Conservation (phyloP, 2,113 vertebrate species). For the Hippopotamus amphibius region DNA sequence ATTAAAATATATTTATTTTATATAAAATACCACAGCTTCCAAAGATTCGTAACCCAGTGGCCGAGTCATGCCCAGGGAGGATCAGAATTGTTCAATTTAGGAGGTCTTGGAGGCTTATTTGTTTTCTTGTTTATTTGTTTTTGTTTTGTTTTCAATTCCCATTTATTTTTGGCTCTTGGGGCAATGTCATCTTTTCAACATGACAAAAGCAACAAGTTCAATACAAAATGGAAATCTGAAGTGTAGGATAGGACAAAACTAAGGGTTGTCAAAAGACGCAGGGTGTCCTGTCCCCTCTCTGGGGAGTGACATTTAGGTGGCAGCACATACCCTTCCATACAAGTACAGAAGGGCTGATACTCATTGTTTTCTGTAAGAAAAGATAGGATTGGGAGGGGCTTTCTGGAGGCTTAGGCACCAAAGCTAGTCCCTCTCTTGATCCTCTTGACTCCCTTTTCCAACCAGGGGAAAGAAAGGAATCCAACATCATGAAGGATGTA, state of each 20-base stretch:
- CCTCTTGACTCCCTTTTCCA: neutral
- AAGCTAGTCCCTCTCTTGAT: neutral
- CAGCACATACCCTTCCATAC: neutral
- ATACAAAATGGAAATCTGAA: slow-evolving; percentile 72
- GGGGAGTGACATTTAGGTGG: neutral
- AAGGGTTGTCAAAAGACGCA: neutral
- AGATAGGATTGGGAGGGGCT: neutral
- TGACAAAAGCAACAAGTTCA: slow-evolving; percentile 83
- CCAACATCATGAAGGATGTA: neutral
- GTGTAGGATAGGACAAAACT: neutral
- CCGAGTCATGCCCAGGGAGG: neutral
- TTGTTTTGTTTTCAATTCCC: slow-evolving; percentile 63
- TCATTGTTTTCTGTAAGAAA: neutral
- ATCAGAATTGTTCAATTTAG: neutral
- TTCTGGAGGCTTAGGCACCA: neutral
- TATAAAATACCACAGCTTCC: neutral
- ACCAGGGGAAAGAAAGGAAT: neutral
- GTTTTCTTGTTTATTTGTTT: neutral
- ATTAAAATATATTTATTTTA: neutral
- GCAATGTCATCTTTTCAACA: slow-evolving; percentile 84
- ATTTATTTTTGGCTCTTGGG: slow-evolving; percentile 77
- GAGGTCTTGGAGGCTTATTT: neutral
- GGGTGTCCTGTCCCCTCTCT: neutral
- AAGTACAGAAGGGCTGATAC: too few relatives aligned
- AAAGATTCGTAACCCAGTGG: neutral